These are phyloP conservation scores for Acipenser ruthenus DNA, from an alignment of 2,797 vertebrate genomes.

Conservation along the genomic window DNA sequence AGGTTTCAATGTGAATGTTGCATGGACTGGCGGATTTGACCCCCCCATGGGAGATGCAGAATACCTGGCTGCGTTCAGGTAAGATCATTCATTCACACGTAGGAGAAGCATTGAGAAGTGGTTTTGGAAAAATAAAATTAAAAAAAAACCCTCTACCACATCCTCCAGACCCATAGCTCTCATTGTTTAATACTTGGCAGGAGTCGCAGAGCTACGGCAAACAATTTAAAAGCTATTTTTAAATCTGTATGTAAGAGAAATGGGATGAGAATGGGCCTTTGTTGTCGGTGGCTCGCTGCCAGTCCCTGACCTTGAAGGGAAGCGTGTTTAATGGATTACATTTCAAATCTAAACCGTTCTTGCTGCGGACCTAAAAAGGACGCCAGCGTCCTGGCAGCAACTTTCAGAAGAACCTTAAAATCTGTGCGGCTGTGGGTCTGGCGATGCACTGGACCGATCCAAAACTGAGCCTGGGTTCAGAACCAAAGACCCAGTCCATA, in stretches of 20 bases:
- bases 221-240: constrained; percentile 23
- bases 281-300: no score
- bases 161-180: constrained; percentile 7
- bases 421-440: no score
- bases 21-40: constrained; percentile 89
- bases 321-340: no score
- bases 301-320: no score
- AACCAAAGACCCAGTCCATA: no score
- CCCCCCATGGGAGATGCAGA: constrained; percentile 92
- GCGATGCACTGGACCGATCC: no score
- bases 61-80: constrained; percentile 93
- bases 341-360: no score
- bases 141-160: neutral
- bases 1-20: constrained; percentile 89
- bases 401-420: no score
- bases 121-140: constrained; percentile 5
- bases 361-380: no score
- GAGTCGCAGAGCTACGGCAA: constrained; percentile 33
- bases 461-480: no score
- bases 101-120: neutral
- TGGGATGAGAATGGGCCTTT: no score
- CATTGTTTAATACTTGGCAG: constrained; percentile 21
- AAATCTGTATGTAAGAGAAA: constrained; percentile 25
- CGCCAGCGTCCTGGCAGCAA: no score
- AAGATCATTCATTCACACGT: constrained; percentile 13